Conservation (phyloP, 2,888 invertebrate genomes). For the Lasius fuliginosus region DNA sequence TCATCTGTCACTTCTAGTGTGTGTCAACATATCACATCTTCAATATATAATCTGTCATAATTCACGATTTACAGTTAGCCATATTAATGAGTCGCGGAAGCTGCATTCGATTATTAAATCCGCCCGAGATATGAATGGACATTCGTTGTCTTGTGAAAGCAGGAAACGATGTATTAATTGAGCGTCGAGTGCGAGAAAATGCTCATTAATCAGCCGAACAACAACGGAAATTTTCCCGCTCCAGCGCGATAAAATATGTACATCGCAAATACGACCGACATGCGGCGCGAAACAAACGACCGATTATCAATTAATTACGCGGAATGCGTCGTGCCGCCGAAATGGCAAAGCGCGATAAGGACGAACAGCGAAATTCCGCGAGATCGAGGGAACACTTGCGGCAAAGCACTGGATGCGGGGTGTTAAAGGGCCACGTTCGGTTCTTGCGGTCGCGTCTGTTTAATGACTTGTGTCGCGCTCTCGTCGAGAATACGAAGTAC, state of each 20-base stretch:
- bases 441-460: constrained; percentile 38
- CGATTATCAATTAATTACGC: constrained; percentile 20
- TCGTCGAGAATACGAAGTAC: constrained; percentile 1
- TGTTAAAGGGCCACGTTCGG: constrained; percentile 29
- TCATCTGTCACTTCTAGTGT: not conserved
- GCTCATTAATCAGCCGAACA: constrained; percentile 27
- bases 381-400: constrained; percentile 8
- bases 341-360: not conserved
- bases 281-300: constrained; percentile 11
- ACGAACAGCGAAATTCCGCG: constrained; percentile 20
- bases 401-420: not conserved
- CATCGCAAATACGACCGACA: not conserved
- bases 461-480: constrained; percentile 47
- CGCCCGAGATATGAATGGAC: not conserved
- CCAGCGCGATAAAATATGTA: not conserved
- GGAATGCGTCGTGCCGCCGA: not conserved
- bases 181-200: constrained; percentile 1
- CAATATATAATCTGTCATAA: not conserved
- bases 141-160: constrained; percentile 9
- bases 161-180: constrained; percentile 21
- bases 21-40: not conserved
- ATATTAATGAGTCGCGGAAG: constrained; percentile 17
- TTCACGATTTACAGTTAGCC: not conserved
- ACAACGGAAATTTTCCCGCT: constrained; percentile 10
- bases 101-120: not conserved